Base-by-base conservation (phyloP, 1,140 invertebrate genomes). In the Saccostrea cuccullata region DNA sequence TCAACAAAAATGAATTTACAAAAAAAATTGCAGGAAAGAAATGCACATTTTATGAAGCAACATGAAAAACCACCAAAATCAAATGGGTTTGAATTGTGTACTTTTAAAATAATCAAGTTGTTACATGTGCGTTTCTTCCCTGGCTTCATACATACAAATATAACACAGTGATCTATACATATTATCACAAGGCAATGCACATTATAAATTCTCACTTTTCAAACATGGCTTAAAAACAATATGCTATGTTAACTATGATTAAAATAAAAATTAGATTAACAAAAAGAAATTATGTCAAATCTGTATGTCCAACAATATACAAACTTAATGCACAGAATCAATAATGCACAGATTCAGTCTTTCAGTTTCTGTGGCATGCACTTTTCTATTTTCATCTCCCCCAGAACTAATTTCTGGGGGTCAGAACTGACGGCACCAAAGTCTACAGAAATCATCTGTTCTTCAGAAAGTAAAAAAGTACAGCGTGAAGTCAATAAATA, bases 201-300 rank as follows among this genome's bases (percentile, higher is more conserved):
- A 77, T 40, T 36, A 36, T 36, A 77, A 77, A 77, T 36, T 77
- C 70, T 77, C 26, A 77, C 30, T 30, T 36, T 20, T 64, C 58
- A 64, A 64, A 64, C 58, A 64, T 64, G 58, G 17, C n/a, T 30
- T 77, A 77, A 77, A 77, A 77, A 36, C 23, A 77, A 36, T 77
- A 26, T 77, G 70, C 15, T 77, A 17, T 77, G 26, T 30, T 30
- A 77, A 77, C 70, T 77, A 36, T 77, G 12, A 30, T 77, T 77
- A 77, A 77, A 77, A 77, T 77, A 30, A 26, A 30, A 73, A 73
- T 30, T 73, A 70, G 17, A 26, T 70, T n/a, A 70, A 70, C 67
- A 70, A 36, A 36, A 36, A 36, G 30, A 73, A 26, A 30, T 30
- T 73, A 6, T 30, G 67, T 6, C 11, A n/a, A 73, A 36, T 36